These are phyloP conservation scores for Pseudomugil gertrudae DNA, from an alignment of 2,797 vertebrate species.

Conservation along the genomic window DNA sequence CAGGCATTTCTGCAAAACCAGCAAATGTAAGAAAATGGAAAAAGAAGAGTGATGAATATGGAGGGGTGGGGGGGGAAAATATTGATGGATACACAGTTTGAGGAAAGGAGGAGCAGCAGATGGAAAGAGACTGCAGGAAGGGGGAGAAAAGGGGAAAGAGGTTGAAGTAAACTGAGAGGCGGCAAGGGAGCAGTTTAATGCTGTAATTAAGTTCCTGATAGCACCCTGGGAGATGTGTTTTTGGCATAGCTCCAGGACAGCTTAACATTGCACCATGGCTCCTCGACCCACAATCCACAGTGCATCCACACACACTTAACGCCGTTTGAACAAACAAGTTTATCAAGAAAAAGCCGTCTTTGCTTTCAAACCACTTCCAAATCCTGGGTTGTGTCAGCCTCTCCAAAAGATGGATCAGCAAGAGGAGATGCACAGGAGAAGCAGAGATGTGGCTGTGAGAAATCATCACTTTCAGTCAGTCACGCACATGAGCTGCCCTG, in stretches of 20 bases:
- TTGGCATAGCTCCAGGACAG: constrained; percentile 72
- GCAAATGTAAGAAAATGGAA: constrained; percentile 24
- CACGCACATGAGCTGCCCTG: constrained; percentile 37
- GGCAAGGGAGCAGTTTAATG: constrained; percentile 72
- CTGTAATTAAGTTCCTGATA: constrained; percentile 80
- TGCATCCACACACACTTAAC: constrained; percentile 21
- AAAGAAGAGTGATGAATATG: constrained; percentile 17
- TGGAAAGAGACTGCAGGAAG: constrained; percentile 9
- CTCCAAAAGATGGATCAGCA: constrained; percentile 58
- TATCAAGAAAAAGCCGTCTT: constrained; percentile 42
- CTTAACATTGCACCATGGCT: constrained; percentile 63
- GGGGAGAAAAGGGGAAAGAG: constrained; percentile 22
- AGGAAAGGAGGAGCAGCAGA: constrained; percentile 7
- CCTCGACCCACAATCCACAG: constrained; percentile 47
- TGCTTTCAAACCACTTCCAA: constrained; percentile 48
- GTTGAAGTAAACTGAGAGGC: constrained; percentile 47
- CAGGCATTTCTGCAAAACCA: constrained; percentile 42
- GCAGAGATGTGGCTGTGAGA: constrained; percentile 50
- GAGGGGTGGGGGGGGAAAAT: constrained; percentile 5
- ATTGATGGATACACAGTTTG: constrained; percentile 42
- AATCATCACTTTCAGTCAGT: constrained; percentile 54
- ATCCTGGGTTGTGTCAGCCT: constrained; percentile 62
- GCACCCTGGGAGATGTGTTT: constrained; percentile 72
- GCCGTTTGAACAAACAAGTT: constrained; percentile 55
- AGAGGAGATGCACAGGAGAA: constrained; percentile 62